Evolutionary conservation across 37 sponge, comb jelly and placozoan genomes (phyloP).

Genomic region (Chondrosia reniformis): DNA sequence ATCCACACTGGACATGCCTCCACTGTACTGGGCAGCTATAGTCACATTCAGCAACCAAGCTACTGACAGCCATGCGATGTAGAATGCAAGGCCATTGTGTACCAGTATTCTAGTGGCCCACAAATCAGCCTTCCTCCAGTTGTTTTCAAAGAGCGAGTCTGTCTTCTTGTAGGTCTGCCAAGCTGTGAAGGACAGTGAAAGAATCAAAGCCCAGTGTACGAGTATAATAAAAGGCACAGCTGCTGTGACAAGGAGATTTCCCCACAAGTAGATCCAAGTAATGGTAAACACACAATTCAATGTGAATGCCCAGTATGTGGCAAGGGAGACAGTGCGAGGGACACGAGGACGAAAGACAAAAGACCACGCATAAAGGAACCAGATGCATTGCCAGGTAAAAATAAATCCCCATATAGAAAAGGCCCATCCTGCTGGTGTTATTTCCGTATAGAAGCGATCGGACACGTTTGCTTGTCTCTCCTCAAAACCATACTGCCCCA

Average conservation of each 20-base stretch:
- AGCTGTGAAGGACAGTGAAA: not conserved
- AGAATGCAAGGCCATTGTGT: conserved; percentile 19
- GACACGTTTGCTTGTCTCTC: not conserved
- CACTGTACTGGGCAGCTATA: not conserved
- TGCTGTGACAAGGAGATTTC: conserved; percentile 23
- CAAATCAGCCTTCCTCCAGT: not conserved
- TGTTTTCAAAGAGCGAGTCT: not conserved
- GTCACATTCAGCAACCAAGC: conserved; percentile 20
- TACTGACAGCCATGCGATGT: conserved; percentile 13
- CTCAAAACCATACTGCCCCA: not conserved
- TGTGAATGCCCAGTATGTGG: conserved; percentile 17
- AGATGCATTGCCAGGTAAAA: conserved; percentile 55
- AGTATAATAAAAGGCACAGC: conserved; percentile 38
- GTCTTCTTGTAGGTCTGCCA: conserved; percentile 16
- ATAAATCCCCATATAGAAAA: conserved; percentile 66
- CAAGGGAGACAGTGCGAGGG: conserved; percentile 11
- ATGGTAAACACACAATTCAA: conserved; percentile 19
- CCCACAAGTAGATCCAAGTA: conserved; percentile 40
- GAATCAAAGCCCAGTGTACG: not conserved
- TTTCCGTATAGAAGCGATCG: conserved; percentile 21
- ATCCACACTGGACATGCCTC: not conserved
- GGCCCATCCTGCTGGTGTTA: conserved; percentile 53
- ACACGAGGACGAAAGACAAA: conserved; percentile 45
- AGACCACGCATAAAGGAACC: conserved; percentile 54
- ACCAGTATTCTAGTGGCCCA: conserved; percentile 18